A percentile compares a stretch with the other conserved stretches of the same genome.
phyloP scores from a whole-genome alignment of 2,797 vertebrate genomes.

The Pempheris klunzingeri region DNA sequence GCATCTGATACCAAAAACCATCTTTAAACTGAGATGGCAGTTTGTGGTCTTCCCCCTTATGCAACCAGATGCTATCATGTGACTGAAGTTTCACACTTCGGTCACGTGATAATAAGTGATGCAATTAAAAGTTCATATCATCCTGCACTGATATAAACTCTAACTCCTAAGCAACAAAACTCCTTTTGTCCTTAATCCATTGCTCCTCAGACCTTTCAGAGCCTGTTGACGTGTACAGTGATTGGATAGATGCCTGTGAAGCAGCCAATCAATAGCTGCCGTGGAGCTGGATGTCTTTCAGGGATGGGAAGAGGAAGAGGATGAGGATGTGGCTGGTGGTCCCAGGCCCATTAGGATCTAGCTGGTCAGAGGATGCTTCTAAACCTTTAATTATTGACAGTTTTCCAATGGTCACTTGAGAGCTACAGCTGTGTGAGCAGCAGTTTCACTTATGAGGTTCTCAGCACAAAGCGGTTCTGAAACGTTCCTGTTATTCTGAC shows the following conservation, averaged over 20 bases:
- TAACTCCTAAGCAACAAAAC: neutral
- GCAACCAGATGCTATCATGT: neutral
- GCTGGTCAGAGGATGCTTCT: conserved; percentile 14
- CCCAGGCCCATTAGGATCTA: conserved; percentile 13
- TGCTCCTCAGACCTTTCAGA: conserved; percentile 91
- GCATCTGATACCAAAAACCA: too few species aligned
- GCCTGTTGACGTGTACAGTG: conserved; percentile 95
- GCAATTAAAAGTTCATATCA: neutral
- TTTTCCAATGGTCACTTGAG: conserved; percentile 33
- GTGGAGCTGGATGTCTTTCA: conserved; percentile 31
- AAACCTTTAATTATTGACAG: conserved; percentile 19
- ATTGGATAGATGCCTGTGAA: conserved; percentile 97
- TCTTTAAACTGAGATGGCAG: too few species aligned
- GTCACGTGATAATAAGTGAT: neutral
- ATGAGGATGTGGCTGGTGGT: conserved; percentile 13
- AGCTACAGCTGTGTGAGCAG: conserved; percentile 15
- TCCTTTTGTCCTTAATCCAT: conserved; percentile 79
- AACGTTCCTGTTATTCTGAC: neutral
- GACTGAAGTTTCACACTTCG: too few species aligned
- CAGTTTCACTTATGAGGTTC: neutral
- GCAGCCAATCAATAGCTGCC: conserved; percentile 92
- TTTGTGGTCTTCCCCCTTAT: neutral
- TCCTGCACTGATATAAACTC: neutral
- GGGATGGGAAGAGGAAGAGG: conserved; percentile 19
- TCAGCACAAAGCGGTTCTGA: neutral